Base-by-base conservation (phyloP, 2,797 vertebrate species). In the Limnodromus scolopaceus region DNA sequence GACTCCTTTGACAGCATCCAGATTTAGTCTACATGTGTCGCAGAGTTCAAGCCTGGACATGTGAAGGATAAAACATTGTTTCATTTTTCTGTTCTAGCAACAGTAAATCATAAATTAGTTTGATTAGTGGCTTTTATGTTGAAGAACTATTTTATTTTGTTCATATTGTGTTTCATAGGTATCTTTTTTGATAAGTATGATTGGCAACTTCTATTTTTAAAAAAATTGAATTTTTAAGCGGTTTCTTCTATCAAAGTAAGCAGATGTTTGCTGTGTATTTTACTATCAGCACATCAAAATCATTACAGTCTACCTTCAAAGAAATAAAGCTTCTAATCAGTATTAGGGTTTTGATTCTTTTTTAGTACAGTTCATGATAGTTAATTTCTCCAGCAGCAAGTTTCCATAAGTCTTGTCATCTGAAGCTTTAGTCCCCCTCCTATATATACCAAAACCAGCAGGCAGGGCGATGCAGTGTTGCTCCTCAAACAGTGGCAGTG, bases 401-500 rank as follows among this genome's bases (percentile, higher is more conserved):
- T 70, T 81, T 65, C 75, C 15, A 0, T 27, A 63, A 63, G 11
- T 8, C 13, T 14, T 11, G 23, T 28, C 36, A 58, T 25, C n/a
- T 30, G 32, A 76, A 94, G 79, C 36, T 57, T 86, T 49, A 43
- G 10, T 38, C 22, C 28, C 18, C 54, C 61, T 72, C 54, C 25
- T 43, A 2, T 23, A 38, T 14, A 13, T 8, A 45, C 14, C 23
- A 65, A 89, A 85, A 43, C n/a, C n/a, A 24, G 12, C 24, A 61
- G 39, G 24, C 9, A 71, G 55, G 70, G 63, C 2, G 13, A 43
- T 23, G 41, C 0, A 0, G 30, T 0, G 0, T 18, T 6, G 0
- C 27, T 78, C 12, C 72, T 58, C 32, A 61, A 49, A 55, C 12
- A 11, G 6, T 30, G 27, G 32, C 48, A 78, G 45, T 30, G 39